Conservation (phyloP, 2,113 vertebrate genomes). For the Microtus montanus region DNA sequence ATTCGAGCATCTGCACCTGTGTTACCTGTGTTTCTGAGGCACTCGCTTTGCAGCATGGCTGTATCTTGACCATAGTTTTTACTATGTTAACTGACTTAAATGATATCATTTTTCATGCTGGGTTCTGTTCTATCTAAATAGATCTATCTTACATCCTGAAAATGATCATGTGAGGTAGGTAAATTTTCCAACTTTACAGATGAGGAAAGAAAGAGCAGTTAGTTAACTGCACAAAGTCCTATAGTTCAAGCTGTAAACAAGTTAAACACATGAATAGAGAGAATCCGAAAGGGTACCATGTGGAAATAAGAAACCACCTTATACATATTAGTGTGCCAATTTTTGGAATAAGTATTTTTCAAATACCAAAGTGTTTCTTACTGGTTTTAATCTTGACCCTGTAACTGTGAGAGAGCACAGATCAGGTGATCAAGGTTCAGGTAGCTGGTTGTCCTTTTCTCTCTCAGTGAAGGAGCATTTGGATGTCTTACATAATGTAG, state of each 20-base stretch:
- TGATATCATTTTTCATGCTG: neutral
- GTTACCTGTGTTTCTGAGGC: neutral
- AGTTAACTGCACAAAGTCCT: neutral
- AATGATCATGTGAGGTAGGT: neutral
- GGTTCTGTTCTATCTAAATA: neutral
- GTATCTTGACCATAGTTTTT: neutral
- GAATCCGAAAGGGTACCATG: neutral
- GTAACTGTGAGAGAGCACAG: conserved; percentile 33
- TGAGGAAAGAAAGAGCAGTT: conserved; percentile 40
- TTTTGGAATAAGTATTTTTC: conserved; percentile 48
- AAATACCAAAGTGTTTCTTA: conserved; percentile 19
- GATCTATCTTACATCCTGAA: conserved; percentile 9
- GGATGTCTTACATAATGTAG: conserved; percentile 39
- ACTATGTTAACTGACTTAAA: neutral
- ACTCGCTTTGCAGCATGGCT: neutral
- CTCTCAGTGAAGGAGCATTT: conserved; percentile 39
- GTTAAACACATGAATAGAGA: conserved; percentile 6
- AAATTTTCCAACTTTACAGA: conserved; percentile 2
- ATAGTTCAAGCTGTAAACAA: neutral
- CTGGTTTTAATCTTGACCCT: conserved; percentile 42
- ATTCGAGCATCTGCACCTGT: neutral
- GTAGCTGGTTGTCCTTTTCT: neutral
- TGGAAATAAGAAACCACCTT: neutral
- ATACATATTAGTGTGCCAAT: neutral
- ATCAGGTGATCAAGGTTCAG: conserved; percentile 26